A percentile compares a stretch with the other conserved stretches of the same genome.
Conservation (phyloP, 2,888 invertebrate genomes). For the Andrena minutula region DNA sequence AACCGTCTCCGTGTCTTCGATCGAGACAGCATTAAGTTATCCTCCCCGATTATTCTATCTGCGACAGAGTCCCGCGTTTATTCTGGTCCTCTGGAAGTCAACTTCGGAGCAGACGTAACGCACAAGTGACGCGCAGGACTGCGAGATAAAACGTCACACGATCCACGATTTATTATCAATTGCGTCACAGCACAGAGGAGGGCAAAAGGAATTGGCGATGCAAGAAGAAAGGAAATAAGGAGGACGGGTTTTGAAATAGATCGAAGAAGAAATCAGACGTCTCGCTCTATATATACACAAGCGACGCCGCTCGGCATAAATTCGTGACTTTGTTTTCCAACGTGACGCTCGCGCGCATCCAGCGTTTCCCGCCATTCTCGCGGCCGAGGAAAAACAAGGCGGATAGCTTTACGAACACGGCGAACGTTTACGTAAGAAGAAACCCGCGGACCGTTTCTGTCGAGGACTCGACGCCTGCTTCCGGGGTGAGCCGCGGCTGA, state of each 20-base stretch:
- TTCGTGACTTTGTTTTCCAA: slow-evolving; percentile 54
- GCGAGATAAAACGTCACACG: neutral
- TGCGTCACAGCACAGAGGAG: neutral
- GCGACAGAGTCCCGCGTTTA: neutral
- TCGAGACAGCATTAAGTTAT: neutral
- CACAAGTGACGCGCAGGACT: neutral
- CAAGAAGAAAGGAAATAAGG: neutral
- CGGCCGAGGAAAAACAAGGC: slow-evolving; percentile 49
- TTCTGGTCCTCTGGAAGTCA: neutral
- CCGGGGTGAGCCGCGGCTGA: slow-evolving; percentile 32
- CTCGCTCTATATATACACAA: slow-evolving; percentile 15
- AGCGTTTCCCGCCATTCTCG: slow-evolving; percentile 34
- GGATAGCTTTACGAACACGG: slow-evolving; percentile 48
- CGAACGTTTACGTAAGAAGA: slow-evolving; percentile 57
- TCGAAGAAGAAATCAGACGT: slow-evolving; percentile 29
- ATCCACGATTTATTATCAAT: neutral
- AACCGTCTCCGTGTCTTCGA: neutral
- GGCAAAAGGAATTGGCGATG: neutral
- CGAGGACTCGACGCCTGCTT: slow-evolving; percentile 15
- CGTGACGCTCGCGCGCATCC: slow-evolving; percentile 43
- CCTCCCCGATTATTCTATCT: neutral
- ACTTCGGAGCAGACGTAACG: neutral
- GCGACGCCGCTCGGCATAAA: slow-evolving; percentile 37
- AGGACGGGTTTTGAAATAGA: slow-evolving; percentile 19
- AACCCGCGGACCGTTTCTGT: slow-evolving; percentile 23